A percentile compares a stretch with the other conserved stretches of the same genome.
Conservation (phyloP, 2,797 vertebrate species). For the Gymnopithys bicolor region DNA sequence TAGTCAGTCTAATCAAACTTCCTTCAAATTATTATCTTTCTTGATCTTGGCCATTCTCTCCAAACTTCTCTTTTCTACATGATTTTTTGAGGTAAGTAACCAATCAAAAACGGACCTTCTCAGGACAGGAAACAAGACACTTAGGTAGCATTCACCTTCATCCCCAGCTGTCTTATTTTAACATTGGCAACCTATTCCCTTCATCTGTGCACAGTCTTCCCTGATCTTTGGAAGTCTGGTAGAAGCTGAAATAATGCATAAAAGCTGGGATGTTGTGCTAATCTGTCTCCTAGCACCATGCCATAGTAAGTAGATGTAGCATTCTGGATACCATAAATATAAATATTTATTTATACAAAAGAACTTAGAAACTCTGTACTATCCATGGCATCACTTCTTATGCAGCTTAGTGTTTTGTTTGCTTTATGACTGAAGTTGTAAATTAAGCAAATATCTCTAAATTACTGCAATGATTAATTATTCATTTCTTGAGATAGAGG, state of each 20-base stretch:
- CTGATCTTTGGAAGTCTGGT: neutral
- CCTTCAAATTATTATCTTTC: neutral
- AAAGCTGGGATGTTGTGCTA: neutral
- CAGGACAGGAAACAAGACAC: neutral
- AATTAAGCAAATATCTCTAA: constrained; percentile 48
- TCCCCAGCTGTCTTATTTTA: neutral
- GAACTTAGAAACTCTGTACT: constrained; percentile 5
- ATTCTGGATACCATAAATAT: neutral
- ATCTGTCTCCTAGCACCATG: neutral
- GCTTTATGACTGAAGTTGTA: neutral
- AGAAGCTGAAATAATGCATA: neutral
- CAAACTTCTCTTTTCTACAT: neutral
- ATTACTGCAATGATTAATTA: constrained; percentile 10
- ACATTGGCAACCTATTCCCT: neutral
- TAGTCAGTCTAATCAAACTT: neutral
- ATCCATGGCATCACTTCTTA: neutral
- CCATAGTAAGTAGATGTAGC: neutral
- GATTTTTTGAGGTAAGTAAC: neutral
- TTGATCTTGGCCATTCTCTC: neutral
- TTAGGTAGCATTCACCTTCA: neutral
- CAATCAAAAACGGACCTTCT: neutral
- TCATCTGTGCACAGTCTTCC: neutral
- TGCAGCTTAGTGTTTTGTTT: neutral
- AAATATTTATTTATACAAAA: neutral
- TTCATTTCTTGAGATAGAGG: neutral